Percentiles rank a stretch among this genome's conserved stretches.
These are phyloP conservation scores for Diadromus collaris DNA, from an alignment of 2,888 invertebrate genomes.

Conservation along the genomic window DNA sequence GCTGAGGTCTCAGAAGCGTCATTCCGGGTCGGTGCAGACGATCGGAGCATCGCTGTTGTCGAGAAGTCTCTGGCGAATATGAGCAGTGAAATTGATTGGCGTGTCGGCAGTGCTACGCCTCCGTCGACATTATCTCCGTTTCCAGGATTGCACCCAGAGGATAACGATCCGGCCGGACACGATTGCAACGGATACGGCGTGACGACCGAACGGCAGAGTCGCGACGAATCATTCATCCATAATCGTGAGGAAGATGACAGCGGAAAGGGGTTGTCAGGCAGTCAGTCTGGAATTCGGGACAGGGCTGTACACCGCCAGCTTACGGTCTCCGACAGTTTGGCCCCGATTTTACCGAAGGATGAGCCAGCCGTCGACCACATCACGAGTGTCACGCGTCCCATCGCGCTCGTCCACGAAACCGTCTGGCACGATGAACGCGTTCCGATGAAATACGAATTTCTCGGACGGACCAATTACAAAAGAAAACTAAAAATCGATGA, in stretches of 20 bases:
- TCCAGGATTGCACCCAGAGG: slow-evolving; percentile 21
- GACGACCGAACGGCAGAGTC: slow-evolving; percentile 9
- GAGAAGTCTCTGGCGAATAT: slow-evolving; percentile 21
- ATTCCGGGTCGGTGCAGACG: slow-evolving; percentile 1
- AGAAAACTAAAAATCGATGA: slow-evolving; percentile 24
- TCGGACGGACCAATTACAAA: background rate
- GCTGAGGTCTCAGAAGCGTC: background rate
- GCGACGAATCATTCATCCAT: slow-evolving; percentile 1
- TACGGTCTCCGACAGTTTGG: background rate
- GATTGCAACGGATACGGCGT: slow-evolving; percentile 23
- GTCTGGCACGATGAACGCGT: background rate
- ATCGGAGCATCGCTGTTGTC: background rate
- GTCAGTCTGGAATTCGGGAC: background rate
- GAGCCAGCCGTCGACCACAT: background rate
- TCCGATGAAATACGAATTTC: slow-evolving; percentile 4
- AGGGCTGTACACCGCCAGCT: too few species aligned
- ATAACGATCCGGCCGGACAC: slow-evolving; percentile 9
- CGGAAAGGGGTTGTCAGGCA: background rate
- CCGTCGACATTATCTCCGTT: slow-evolving; percentile 5
- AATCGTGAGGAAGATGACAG: background rate
- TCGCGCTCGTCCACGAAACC: background rate
- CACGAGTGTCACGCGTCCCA: background rate
- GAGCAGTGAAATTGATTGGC: slow-evolving; percentile 38
- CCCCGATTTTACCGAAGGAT: background rate
- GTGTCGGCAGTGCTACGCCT: slow-evolving; percentile 4